Evolutionary conservation across 2,888 invertebrate species (phyloP).

Genomic region (Drosophila stalkeri): DNA sequence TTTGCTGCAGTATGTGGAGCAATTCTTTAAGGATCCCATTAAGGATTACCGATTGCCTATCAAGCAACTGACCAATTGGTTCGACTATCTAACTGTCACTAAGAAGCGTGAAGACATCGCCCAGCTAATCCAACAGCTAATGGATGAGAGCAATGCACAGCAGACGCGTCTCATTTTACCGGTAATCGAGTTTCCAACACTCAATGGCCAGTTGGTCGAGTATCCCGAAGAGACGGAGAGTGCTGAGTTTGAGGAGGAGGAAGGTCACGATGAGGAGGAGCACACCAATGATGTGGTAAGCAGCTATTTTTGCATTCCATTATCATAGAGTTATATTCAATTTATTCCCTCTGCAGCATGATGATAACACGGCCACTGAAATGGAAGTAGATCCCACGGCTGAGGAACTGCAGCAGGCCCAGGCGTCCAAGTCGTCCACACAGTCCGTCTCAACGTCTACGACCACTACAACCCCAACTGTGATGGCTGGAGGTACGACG

Average conservation of each 20-base stretch:
- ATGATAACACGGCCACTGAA: constrained; percentile 69
- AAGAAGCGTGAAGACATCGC: constrained; percentile 95
- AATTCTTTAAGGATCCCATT: constrained; percentile 95
- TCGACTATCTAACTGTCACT: constrained; percentile 92
- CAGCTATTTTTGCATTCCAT: not conserved
- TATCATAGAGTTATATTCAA: not conserved
- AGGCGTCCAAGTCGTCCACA: constrained; percentile 48
- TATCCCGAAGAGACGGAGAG: constrained; percentile 86
- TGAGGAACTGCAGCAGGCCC: constrained; percentile 58
- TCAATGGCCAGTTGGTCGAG: constrained; percentile 90
- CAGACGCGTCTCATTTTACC: constrained; percentile 87
- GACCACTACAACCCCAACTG: constrained; percentile 43
- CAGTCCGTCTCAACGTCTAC: constrained; percentile 33
- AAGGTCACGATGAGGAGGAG: constrained; percentile 86
- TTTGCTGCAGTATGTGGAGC: constrained; percentile 97
- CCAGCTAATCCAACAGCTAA: constrained; percentile 90
- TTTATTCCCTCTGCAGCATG: constrained; percentile 59
- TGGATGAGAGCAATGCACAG: constrained; percentile 89
- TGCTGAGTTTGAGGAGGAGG: constrained; percentile 86
- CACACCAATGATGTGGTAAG: constrained; percentile 85
- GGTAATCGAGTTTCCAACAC: constrained; percentile 90
- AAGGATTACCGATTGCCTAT: constrained; percentile 93
- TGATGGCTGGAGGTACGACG: constrained; percentile 64
- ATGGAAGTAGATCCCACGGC: constrained; percentile 75
- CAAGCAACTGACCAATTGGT: constrained; percentile 93